Conservation (phyloP, 2,888 invertebrate species). For the Agrypnus murinus region DNA sequence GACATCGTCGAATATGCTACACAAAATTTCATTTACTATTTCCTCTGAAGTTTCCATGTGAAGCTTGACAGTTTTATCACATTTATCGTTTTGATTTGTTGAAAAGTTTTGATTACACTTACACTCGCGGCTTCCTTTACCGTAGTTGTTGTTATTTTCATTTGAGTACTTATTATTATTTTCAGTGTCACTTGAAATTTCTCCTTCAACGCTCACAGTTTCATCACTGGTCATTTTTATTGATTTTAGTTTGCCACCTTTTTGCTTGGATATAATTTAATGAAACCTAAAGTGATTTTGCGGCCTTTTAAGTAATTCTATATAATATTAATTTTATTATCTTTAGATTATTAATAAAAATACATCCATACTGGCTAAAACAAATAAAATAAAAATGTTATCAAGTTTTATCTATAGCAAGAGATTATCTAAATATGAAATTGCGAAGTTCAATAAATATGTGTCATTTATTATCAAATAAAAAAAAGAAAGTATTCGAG, state of each 20-base stretch:
- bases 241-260: too few relatives aligned
- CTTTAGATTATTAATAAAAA: conserved; percentile 23
- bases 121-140: not conserved
- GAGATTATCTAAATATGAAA: not conserved
- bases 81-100: conserved; percentile 7
- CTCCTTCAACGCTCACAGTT: conserved; percentile 16
- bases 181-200: conserved; percentile 10
- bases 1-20: conserved; percentile 25
- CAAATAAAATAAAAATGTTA: conserved; percentile 25
- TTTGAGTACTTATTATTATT: conserved; percentile 4
- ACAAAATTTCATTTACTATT: conserved; percentile 16
- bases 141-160: not conserved
- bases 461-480: too few relatives aligned
- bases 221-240: conserved; percentile 35
- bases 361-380: conserved; percentile 1
- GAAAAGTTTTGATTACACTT: conserved; percentile 1
- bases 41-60: conserved; percentile 2
- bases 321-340: conserved; percentile 19
- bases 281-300: conserved; percentile 15
- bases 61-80: not conserved
- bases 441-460: too few relatives aligned
- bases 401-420: conserved; percentile 9
- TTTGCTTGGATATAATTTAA: too few relatives aligned
- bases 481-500: not conserved
- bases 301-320: conserved; percentile 2